phyloP scores from a whole-genome alignment of 2,888 invertebrate genomes.

The Polyploca ridens region DNA sequence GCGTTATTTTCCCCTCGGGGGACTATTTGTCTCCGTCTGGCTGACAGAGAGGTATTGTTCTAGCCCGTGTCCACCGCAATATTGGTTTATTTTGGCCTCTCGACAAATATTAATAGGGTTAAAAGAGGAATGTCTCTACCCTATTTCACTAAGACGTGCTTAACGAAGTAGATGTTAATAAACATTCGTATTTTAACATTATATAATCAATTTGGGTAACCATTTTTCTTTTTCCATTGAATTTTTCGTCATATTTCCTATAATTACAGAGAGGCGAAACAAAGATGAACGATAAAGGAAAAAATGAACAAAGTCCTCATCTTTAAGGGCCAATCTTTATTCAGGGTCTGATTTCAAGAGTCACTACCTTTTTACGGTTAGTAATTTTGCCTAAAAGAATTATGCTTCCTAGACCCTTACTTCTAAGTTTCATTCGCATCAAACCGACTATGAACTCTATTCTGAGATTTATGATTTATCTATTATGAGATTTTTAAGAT shows the following conservation, averaged over 20 bases:
- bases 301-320: background rate
- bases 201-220: no score
- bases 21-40: conserved; percentile 71
- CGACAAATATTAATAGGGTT: conserved; percentile 60
- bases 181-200: no score
- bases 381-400: conserved; percentile 1
- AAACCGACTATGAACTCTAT: background rate
- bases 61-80: conserved; percentile 65
- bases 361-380: conserved; percentile 9
- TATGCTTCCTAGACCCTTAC: background rate
- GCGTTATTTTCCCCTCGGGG: conserved; percentile 31
- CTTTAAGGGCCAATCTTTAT: conserved; percentile 8
- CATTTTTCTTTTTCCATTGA: no score
- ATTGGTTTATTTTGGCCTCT: conserved; percentile 64
- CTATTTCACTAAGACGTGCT: background rate
- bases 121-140: conserved; percentile 34
- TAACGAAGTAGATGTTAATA: background rate
- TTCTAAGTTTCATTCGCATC: background rate
- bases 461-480: background rate
- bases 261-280: background rate
- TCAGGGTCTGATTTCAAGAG: conserved; percentile 10
- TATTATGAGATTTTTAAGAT: background rate
- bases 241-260: background rate
- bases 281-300: background rate
- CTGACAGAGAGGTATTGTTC: conserved; percentile 76